A percentile compares a stretch with the other conserved stretches of the same genome.
These are phyloP conservation scores for Napeogenes inachia DNA, from an alignment of 2,888 invertebrate species.

Conservation along the genomic window DNA sequence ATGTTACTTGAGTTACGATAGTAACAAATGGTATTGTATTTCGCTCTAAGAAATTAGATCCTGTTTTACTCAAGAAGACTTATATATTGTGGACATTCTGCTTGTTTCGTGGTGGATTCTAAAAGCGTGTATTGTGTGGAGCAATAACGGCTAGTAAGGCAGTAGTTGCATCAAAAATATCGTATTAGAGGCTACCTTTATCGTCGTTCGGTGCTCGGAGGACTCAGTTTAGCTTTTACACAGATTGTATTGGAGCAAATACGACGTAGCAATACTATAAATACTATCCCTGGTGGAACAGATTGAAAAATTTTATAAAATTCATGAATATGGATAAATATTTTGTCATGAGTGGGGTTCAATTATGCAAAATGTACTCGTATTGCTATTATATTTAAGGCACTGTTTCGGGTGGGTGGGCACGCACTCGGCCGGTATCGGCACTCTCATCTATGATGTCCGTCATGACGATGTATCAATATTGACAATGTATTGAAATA, in stretches of 20 bases:
- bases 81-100: constrained; percentile 11
- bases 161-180: constrained; percentile 57
- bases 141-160: constrained; percentile 44
- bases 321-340: constrained; percentile 76
- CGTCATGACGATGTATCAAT: constrained; percentile 22
- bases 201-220: constrained; percentile 42
- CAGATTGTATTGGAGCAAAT: constrained; percentile 68
- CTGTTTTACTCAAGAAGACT: constrained; percentile 16
- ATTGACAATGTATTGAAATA: constrained; percentile 24
- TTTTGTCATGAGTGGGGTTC: constrained; percentile 70
- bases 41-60: constrained; percentile 27
- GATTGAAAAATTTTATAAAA: constrained; percentile 72
- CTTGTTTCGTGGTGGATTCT: constrained; percentile 25
- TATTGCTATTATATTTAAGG: constrained; percentile 60
- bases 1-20: constrained; percentile 52
- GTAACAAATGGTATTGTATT: constrained; percentile 43
- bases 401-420: constrained; percentile 39
- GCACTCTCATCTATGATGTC: constrained; percentile 24
- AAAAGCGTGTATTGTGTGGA: constrained; percentile 32
- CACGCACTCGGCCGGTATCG: constrained; percentile 28
- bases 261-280: constrained; percentile 61
- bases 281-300: constrained; percentile 63
- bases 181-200: constrained; percentile 55
- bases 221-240: constrained; percentile 58
- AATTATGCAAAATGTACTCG: constrained; percentile 72